Percentiles rank a stretch among this genome's conserved stretches.
Evolutionary conservation across 1,140 invertebrate genomes (phyloP).

Genomic region (Heliconius eleuchia): DNA sequence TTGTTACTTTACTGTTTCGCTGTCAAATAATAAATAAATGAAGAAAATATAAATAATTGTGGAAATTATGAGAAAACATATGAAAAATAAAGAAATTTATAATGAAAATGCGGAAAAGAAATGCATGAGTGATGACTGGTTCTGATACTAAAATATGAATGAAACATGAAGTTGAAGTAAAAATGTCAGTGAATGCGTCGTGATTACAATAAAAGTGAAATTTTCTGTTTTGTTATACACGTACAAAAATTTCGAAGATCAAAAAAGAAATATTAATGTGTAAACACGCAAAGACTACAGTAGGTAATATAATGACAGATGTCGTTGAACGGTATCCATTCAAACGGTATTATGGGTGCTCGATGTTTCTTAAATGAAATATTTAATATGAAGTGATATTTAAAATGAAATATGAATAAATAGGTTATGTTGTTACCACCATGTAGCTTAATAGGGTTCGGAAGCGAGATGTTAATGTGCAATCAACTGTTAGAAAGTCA

Average conservation of each 20-base stretch:
- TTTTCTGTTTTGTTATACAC: too few relatives aligned
- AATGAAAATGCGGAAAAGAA: too few relatives aligned
- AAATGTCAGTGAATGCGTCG: background rate
- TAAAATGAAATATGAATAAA: background rate
- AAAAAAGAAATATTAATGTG: background rate
- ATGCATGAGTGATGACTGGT: background rate
- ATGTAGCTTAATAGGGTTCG: background rate
- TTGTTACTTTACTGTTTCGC: too few relatives aligned
- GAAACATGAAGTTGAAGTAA: background rate
- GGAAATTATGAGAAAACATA: background rate
- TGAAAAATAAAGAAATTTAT: background rate
- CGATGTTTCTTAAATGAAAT: background rate
- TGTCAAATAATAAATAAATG: background rate
- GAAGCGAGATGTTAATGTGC: background rate
- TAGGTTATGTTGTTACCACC: background rate
- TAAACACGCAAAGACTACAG: background rate
- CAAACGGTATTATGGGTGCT: background rate
- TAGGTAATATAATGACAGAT: background rate
- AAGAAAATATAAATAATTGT: background rate
- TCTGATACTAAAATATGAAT: background rate
- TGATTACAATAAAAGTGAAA: background rate
- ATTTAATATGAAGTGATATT: background rate
- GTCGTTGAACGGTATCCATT: background rate
- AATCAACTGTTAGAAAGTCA: slow-evolving; percentile 9
- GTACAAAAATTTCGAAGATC: background rate